A percentile compares a stretch with the other conserved stretches of the same genome.
These are phyloP conservation scores for Pangasius macronema DNA, from an alignment of 2,797 vertebrate genomes.

Conservation along the genomic window DNA sequence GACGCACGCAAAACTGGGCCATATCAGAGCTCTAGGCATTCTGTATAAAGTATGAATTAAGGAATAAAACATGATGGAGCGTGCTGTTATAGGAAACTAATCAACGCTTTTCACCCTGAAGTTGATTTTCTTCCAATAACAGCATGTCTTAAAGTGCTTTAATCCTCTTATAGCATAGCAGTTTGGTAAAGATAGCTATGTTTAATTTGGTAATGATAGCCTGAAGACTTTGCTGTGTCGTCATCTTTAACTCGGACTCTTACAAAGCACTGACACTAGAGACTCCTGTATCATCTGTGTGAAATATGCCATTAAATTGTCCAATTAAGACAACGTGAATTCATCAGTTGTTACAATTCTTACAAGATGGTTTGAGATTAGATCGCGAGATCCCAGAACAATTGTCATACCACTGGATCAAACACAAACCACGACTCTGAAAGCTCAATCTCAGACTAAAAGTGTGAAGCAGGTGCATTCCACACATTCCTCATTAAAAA, in stretches of 20 bases:
- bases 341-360: background rate
- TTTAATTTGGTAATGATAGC: background rate
- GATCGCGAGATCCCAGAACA: background rate
- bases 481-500: constrained; percentile 24
- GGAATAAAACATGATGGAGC: background rate
- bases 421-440: background rate
- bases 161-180: no score
- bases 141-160: background rate
- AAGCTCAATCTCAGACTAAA: constrained; percentile 3
- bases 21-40: background rate
- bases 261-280: background rate
- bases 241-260: no score
- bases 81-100: background rate
- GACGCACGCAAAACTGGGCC: background rate
- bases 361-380: background rate
- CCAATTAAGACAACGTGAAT: background rate
- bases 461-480: constrained; percentile 2
- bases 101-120: background rate
- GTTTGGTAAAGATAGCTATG: background rate
- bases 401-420: background rate
- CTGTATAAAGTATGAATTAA: background rate
- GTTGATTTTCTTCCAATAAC: background rate
- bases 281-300: background rate
- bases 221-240: no score
- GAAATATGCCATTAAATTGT: no score